Evolutionary conservation across 2,888 invertebrate species (phyloP).

Genomic region (Caradrina kadenii): DNA sequence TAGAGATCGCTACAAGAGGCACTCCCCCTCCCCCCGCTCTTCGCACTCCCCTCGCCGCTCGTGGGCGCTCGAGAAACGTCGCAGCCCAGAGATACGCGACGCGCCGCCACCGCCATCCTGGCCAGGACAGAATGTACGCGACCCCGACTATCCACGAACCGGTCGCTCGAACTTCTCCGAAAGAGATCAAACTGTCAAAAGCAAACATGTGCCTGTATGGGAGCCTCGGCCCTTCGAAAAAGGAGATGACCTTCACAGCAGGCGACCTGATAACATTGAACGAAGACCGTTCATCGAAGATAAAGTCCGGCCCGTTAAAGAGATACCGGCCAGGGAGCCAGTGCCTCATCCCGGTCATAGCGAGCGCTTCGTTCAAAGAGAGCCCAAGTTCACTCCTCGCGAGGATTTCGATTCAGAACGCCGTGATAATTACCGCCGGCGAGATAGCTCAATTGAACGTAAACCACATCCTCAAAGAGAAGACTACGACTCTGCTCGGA

Average conservation of each 20-base stretch:
- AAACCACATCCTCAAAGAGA: conserved; percentile 46
- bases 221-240: conserved; percentile 51
- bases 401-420: conserved; percentile 54
- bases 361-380: conserved; percentile 57
- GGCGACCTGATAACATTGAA: conserved; percentile 62
- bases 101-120: conserved; percentile 83
- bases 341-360: conserved; percentile 24
- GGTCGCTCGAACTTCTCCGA: conserved; percentile 62
- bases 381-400: conserved; percentile 55
- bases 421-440: conserved; percentile 49
- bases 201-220: conserved; percentile 62
- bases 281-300: conserved; percentile 67
- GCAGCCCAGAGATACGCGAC: conserved; percentile 75
- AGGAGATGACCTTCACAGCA: conserved; percentile 51
- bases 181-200: conserved; percentile 56
- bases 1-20: conserved; percentile 77
- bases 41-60: conserved; percentile 82
- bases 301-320: conserved; percentile 59
- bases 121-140: conserved; percentile 74
- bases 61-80: conserved; percentile 84
- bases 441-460: conserved; percentile 46
- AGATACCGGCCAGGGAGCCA: conserved; percentile 44
- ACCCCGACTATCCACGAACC: conserved; percentile 55
- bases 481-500: conserved; percentile 44
- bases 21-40: conserved; percentile 79